phyloP scores from a whole-genome alignment of 2,113 vertebrate species.

The Nerophis lumbriciformis region DNA sequence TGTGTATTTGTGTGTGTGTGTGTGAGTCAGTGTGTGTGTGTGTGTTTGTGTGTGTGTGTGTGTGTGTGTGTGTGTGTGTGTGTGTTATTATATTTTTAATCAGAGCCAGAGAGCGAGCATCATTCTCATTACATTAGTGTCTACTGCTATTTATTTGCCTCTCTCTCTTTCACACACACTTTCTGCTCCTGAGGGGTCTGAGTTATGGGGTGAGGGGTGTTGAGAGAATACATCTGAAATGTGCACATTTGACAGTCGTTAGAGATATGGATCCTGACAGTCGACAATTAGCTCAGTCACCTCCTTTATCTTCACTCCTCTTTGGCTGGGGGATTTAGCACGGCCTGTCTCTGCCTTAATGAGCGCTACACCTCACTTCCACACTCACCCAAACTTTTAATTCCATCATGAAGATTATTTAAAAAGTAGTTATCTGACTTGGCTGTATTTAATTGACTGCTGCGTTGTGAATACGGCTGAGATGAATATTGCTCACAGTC shows the following conservation, averaged over 20 bases:
- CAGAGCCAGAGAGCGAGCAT: constrained; percentile 56
- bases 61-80: constrained; percentile 17
- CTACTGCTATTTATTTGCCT: constrained; percentile 56
- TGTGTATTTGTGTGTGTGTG: constrained; percentile 17
- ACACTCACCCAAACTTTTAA: constrained; percentile 25
- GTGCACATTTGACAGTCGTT: constrained; percentile 62
- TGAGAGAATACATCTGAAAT: constrained; percentile 59
- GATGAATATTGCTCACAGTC: constrained; percentile 30
- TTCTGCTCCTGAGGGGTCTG: constrained; percentile 7
- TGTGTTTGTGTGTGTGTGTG: constrained; percentile 1
- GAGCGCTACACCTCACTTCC: constrained; percentile 20
- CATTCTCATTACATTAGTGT: constrained; percentile 69
- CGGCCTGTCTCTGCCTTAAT: constrained; percentile 30
- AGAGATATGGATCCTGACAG: constrained; percentile 62
- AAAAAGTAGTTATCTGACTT: constrained; percentile 52
- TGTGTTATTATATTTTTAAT: constrained; percentile 63
- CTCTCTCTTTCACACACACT: constrained; percentile 7
- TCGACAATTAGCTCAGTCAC: constrained; percentile 65
- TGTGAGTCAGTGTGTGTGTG: too few species aligned
- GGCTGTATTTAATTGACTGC: constrained; percentile 52
- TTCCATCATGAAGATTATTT: constrained; percentile 45
- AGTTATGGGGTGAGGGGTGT: constrained; percentile 23
- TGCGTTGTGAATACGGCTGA: constrained; percentile 43
- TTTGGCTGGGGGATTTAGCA: constrained; percentile 40
- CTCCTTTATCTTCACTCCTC: constrained; percentile 62